phyloP scores from a whole-genome alignment of 64 coral and sea anemone species.

The Montipora capricornis region DNA sequence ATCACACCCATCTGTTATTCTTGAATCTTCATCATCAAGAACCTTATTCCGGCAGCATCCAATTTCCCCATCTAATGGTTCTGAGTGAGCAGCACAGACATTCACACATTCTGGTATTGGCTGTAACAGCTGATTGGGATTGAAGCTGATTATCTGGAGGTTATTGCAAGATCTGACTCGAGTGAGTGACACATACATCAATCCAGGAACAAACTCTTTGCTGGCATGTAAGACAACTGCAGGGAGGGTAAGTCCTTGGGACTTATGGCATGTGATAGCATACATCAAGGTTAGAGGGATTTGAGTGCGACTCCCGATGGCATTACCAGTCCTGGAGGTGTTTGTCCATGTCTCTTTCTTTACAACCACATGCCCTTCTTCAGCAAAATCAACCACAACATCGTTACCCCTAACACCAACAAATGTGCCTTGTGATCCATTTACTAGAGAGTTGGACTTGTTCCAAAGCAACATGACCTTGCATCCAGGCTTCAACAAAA shows the following conservation, averaged over 20 bases:
- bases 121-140: neutral
- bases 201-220: conserved; percentile 23
- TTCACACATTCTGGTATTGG: neutral
- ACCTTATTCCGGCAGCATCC: conserved; percentile 2
- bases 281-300: neutral
- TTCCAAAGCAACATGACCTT: too few species aligned
- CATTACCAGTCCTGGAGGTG: neutral
- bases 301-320: conserved; percentile 1
- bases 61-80: neutral
- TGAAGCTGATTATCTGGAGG: conserved; percentile 25
- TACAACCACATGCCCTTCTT: too few species aligned
- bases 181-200: neutral
- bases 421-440: too few species aligned
- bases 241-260: conserved; percentile 17
- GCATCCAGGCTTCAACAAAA: too few species aligned
- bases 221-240: conserved; percentile 4
- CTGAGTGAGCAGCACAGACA: neutral
- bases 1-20: neutral
- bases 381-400: too few species aligned
- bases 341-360: conserved; percentile 15
- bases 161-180: neutral
- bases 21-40: neutral
- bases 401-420: too few species aligned
- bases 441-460: too few species aligned
- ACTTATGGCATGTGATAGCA: conserved; percentile 40